phyloP scores from a whole-genome alignment of 2,888 invertebrate species.

The Saturnia japonica region DNA sequence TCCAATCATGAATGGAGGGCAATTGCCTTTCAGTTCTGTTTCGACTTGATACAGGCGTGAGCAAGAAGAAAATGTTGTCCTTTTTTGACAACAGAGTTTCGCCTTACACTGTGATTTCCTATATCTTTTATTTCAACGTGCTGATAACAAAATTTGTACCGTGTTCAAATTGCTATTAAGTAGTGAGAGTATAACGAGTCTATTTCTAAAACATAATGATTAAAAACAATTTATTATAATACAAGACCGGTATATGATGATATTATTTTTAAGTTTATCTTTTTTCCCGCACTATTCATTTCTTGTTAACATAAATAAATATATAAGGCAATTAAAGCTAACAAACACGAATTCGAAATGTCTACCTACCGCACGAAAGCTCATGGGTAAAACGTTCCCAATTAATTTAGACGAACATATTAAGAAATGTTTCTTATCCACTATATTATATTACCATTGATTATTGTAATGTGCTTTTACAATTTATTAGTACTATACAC shows the following conservation, averaged over 20 bases:
- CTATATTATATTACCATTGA: conserved; percentile 2
- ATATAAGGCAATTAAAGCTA: background rate
- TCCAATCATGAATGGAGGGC: too few species aligned
- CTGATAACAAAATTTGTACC: too few species aligned
- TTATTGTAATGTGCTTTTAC: conserved; percentile 7
- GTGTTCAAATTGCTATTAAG: too few species aligned
- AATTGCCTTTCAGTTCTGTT: too few species aligned
- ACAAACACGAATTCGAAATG: background rate
- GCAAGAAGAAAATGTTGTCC: too few species aligned
- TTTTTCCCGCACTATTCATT: background rate
- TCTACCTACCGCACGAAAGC: conserved; percentile 16
- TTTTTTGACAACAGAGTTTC: too few species aligned
- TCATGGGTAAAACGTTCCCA: conserved; percentile 4
- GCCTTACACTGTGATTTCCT: too few species aligned
- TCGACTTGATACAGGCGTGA: too few species aligned
- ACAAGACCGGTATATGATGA: background rate
- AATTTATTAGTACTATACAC: conserved; percentile 7
- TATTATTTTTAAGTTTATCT: conserved; percentile 1
- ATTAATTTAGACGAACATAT: conserved; percentile 12
- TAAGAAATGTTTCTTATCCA: conserved; percentile 10
- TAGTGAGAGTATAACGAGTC: too few species aligned
- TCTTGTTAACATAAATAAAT: background rate
- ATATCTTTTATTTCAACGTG: too few species aligned
- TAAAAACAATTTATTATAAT: too few species aligned
- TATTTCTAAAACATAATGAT: too few species aligned